These are phyloP conservation scores for Hypothenemus hampei DNA, from an alignment of 1,140 invertebrate genomes.

Conservation along the genomic window DNA sequence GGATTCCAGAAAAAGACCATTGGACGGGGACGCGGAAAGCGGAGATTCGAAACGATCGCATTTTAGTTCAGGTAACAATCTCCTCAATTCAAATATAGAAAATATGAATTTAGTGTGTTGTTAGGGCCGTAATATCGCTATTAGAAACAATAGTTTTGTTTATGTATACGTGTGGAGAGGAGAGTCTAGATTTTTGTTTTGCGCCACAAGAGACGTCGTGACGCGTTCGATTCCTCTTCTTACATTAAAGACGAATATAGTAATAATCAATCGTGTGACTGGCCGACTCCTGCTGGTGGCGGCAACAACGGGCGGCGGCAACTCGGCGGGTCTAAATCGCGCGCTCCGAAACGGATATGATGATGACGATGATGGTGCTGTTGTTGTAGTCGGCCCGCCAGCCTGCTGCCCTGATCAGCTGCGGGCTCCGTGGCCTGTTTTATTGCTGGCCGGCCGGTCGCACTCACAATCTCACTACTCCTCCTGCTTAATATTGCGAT, in stretches of 20 bases:
- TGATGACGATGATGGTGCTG: too few species aligned
- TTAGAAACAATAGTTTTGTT: too few species aligned
- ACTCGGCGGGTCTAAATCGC: constrained; percentile 18
- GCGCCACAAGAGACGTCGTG: constrained; percentile 10
- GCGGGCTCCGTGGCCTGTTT: constrained; percentile 15
- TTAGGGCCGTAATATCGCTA: too few species aligned
- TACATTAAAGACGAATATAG: constrained; percentile 8
- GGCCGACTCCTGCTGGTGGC: constrained; percentile 14
- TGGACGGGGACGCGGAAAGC: constrained; percentile 80
- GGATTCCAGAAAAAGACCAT: constrained; percentile 79
- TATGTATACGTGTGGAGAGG: too few species aligned
- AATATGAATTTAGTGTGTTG: too few species aligned
- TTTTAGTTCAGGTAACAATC: constrained; percentile 74
- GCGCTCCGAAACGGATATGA: constrained; percentile 12
- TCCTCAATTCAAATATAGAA: too few species aligned
- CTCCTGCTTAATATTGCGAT: constrained; percentile 19
- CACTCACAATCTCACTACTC: too few species aligned
- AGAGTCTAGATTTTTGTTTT: too few species aligned
- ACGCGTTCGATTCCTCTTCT: constrained; percentile 8
- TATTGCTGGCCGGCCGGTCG: constrained; percentile 8
- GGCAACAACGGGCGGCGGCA: constrained; percentile 17
- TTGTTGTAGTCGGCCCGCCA: constrained; percentile 16
- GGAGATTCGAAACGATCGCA: constrained; percentile 83
- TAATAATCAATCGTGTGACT: constrained; percentile 21
- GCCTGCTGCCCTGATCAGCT: constrained; percentile 19